Evolutionary conservation across 2,888 invertebrate species (phyloP).

Genomic region (Deilephila elpenor): DNA sequence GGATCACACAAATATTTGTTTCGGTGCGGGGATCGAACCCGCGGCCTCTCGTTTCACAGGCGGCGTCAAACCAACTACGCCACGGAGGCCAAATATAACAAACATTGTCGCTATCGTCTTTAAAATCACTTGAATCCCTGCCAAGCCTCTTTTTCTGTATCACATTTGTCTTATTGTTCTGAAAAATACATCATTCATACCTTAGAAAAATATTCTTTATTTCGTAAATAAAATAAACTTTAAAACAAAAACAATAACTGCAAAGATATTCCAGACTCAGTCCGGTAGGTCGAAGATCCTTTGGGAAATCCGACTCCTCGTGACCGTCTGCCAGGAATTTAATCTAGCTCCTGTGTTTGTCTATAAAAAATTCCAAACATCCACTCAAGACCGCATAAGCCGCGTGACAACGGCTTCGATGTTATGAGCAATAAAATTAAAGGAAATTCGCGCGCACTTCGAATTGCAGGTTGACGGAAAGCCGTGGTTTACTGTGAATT

Average conservation of each 20-base stretch:
- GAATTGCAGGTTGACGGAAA: neutral
- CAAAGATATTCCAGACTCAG: neutral
- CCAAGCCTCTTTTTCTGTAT: too few relatives aligned
- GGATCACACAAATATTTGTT: too few relatives aligned
- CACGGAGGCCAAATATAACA: too few relatives aligned
- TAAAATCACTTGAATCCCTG: too few relatives aligned
- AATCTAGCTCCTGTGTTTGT: conserved; percentile 11
- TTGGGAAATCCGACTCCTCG: conserved; percentile 15
- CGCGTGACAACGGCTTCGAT: neutral
- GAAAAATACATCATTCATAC: too few relatives aligned
- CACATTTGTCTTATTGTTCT: too few relatives aligned
- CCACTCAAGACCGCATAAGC: neutral
- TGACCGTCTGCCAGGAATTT: neutral
- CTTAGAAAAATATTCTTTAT: neutral
- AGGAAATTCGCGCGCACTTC: neutral
- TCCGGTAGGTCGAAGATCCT: neutral
- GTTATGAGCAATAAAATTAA: neutral
- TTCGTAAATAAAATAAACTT: neutral
- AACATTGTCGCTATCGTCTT: too few relatives aligned
- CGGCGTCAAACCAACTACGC: too few relatives aligned
- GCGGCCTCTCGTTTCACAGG: too few relatives aligned
- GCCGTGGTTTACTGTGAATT: neutral
- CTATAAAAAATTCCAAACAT: conserved; percentile 10
- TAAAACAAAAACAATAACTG: neutral
- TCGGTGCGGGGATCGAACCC: too few relatives aligned